phyloP scores from a whole-genome alignment of 2,888 invertebrate species.

The Lingula anatina region DNA sequence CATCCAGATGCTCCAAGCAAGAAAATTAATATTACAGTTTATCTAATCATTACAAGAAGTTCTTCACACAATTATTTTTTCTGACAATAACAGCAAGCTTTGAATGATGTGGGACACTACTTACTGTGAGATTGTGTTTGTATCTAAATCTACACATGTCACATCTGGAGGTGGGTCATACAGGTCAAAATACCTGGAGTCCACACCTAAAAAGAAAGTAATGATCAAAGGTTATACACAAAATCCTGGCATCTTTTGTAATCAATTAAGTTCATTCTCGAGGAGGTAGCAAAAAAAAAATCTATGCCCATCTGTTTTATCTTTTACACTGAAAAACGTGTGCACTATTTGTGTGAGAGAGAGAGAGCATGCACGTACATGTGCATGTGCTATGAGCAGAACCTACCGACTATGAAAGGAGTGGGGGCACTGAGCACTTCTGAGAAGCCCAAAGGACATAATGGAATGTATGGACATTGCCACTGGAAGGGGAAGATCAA shows the following conservation, averaged over 20 bases:
- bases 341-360: too few relatives aligned
- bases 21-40: too few relatives aligned
- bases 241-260: neutral
- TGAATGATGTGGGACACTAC: too few relatives aligned
- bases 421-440: slow-evolving; percentile 94
- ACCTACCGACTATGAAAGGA: slow-evolving; percentile 82
- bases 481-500: slow-evolving; percentile 97
- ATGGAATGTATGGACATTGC: slow-evolving; percentile 99
- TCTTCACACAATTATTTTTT: too few relatives aligned
- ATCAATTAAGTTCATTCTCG: neutral
- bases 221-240: neutral
- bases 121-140: slow-evolving; percentile 83
- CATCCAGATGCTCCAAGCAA: too few relatives aligned
- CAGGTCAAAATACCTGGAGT: slow-evolving; percentile 93
- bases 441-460: slow-evolving; percentile 93
- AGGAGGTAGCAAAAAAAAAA: neutral
- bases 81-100: too few relatives aligned
- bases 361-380: neutral
- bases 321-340: neutral
- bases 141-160: slow-evolving; percentile 96
- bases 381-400: neutral
- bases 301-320: neutral
- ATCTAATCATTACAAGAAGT: too few relatives aligned
- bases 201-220: slow-evolving; percentile 62
- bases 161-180: slow-evolving; percentile 91